Percentiles rank a stretch among this genome's conserved stretches.
phyloP scores from a whole-genome alignment of 2,888 invertebrate species.

The Athalia cordata region DNA sequence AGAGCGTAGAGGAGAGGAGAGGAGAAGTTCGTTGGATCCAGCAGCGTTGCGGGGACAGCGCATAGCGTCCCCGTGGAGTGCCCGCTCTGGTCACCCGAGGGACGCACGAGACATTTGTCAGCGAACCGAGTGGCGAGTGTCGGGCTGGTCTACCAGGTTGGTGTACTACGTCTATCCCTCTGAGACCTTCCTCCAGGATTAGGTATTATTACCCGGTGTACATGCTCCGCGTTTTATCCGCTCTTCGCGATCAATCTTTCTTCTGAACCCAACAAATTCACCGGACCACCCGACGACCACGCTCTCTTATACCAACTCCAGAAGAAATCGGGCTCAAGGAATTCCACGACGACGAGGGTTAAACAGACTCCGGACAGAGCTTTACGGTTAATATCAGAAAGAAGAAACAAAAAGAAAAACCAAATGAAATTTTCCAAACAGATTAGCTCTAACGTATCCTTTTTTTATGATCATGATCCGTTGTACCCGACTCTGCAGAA shows the following conservation, averaged over 20 bases:
- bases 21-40: background rate
- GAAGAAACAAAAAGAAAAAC: no score
- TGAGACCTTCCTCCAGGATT: constrained; percentile 61
- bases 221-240: constrained; percentile 62
- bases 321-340: background rate
- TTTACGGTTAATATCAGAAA: no score
- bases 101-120: constrained; percentile 72
- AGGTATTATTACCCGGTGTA: constrained; percentile 69
- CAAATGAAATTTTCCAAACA: no score
- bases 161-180: constrained; percentile 61
- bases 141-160: constrained; percentile 37
- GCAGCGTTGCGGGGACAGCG: background rate
- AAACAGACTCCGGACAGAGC: no score
- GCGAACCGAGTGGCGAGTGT: constrained; percentile 69
- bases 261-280: constrained; percentile 39
- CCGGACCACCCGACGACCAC: constrained; percentile 27
- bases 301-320: background rate
- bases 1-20: constrained; percentile 29
- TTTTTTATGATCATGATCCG: no score
- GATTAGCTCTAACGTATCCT: no score
- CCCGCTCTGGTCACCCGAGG: constrained; percentile 54
- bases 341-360: no score
- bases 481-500: no score
- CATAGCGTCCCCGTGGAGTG: constrained; percentile 15
- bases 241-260: constrained; percentile 44